These are phyloP conservation scores for Phaonia tiefii DNA, from an alignment of 2,888 invertebrate genomes.

Conservation along the genomic window DNA sequence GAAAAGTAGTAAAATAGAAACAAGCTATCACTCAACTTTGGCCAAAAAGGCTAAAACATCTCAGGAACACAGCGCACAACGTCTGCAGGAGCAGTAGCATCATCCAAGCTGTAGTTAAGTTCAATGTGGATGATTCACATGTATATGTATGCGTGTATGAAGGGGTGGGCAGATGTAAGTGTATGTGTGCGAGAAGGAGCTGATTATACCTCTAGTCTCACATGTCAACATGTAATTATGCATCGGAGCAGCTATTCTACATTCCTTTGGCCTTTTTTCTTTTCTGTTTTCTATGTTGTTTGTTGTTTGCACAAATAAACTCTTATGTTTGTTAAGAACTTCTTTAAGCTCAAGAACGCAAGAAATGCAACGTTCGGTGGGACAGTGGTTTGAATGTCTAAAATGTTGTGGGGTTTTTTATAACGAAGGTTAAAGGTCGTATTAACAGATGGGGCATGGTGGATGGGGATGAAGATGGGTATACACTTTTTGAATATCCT, in stretches of 20 bases:
- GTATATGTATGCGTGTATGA: too few species aligned
- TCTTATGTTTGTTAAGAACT: slow-evolving; percentile 53
- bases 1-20: slow-evolving; percentile 28
- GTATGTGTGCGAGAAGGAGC: not conserved
- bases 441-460: too few species aligned
- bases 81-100: not conserved
- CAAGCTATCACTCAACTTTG: slow-evolving; percentile 41
- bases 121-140: slow-evolving; percentile 1
- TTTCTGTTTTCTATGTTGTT: slow-evolving; percentile 14
- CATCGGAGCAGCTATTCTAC: slow-evolving; percentile 58
- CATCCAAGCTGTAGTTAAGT: slow-evolving; percentile 29
- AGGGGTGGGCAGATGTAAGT: not conserved
- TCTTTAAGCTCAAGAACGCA: slow-evolving; percentile 28
- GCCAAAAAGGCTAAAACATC: not conserved
- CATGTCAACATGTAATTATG: slow-evolving; percentile 67
- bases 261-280: slow-evolving; percentile 34
- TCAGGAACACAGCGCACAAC: too few species aligned
- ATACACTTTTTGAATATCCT: too few species aligned
- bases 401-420: too few species aligned
- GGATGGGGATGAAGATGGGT: too few species aligned
- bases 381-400: not conserved
- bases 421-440: too few species aligned
- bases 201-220: slow-evolving; percentile 37
- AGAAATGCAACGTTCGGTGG: slow-evolving; percentile 1
- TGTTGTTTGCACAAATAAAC: slow-evolving; percentile 47